Percentiles rank a stretch among this genome's conserved stretches.
These are phyloP conservation scores for Lamellibrachia luymesi DNA, from an alignment of 1,140 invertebrate genomes.

Conservation along the genomic window DNA sequence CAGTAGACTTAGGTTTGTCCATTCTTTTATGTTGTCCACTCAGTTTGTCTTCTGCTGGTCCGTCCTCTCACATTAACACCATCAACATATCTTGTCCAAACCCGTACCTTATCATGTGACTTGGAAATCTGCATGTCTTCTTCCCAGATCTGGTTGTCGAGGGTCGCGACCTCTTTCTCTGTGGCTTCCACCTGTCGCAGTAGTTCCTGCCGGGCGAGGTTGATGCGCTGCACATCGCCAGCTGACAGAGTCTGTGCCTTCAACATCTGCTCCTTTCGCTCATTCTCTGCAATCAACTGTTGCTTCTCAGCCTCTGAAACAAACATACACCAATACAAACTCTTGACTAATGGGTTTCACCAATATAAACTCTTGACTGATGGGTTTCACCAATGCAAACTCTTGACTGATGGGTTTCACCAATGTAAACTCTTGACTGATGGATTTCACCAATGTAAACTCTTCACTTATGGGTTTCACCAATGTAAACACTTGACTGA, in stretches of 20 bases:
- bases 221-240: constrained; percentile 44
- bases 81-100: neutral
- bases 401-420: too few species aligned
- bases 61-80: too few species aligned
- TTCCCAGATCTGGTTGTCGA: constrained; percentile 43
- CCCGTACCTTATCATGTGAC: neutral
- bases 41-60: too few species aligned
- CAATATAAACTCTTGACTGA: too few species aligned
- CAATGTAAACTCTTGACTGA: too few species aligned
- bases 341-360: too few species aligned
- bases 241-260: constrained; percentile 42
- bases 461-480: too few species aligned
- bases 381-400: too few species aligned
- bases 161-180: constrained; percentile 35
- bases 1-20: too few species aligned
- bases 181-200: constrained; percentile 36
- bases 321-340: neutral
- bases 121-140: constrained; percentile 43
- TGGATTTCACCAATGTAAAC: too few species aligned
- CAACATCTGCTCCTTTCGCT: constrained; percentile 39
- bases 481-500: too few species aligned
- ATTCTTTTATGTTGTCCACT: too few species aligned
- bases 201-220: constrained; percentile 35
- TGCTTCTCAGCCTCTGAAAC: neutral
- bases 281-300: neutral